These are phyloP conservation scores for Nemurella pictetii DNA, from an alignment of 2,888 invertebrate species.

Conservation along the genomic window DNA sequence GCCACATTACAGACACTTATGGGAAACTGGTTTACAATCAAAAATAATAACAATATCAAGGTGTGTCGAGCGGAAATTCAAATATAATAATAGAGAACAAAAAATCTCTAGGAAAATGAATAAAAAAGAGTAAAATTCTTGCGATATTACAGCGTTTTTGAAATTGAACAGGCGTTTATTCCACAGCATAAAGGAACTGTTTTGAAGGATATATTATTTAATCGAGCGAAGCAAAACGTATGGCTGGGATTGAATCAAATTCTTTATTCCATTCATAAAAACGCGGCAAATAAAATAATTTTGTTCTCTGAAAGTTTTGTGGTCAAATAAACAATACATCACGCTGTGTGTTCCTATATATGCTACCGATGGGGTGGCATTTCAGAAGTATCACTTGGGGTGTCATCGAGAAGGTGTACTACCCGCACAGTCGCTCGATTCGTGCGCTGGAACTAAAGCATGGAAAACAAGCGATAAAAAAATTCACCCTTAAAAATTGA, in stretches of 20 bases:
- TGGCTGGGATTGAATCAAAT: not conserved
- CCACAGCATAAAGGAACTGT: conserved; percentile 9
- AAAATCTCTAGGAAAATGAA: not conserved
- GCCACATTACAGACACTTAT: conserved; percentile 14
- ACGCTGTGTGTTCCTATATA: not conserved
- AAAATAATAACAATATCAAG: conserved; percentile 29
- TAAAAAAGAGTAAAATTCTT: not conserved
- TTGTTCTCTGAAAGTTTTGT: not conserved
- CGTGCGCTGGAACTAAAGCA: not conserved
- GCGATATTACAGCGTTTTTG: not conserved
- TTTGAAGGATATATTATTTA: conserved; percentile 7
- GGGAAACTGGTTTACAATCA: conserved; percentile 27
- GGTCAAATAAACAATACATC: not conserved
- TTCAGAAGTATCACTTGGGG: not conserved
- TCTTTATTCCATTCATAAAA: not conserved
- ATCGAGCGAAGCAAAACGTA: conserved; percentile 2
- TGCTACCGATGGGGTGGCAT: not conserved
- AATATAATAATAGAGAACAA: conserved; percentile 12
- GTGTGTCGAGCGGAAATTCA: conserved; percentile 31
- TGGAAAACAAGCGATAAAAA: conserved; percentile 21
- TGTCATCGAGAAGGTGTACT: not conserved
- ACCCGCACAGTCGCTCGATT: not conserved
- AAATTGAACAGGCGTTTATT: not conserved
- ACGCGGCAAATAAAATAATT: not conserved
- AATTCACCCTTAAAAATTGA: conserved; percentile 30